Evolutionary conservation across 2,888 invertebrate genomes (phyloP).

Genomic region (Lasioglossum malachurum): DNA sequence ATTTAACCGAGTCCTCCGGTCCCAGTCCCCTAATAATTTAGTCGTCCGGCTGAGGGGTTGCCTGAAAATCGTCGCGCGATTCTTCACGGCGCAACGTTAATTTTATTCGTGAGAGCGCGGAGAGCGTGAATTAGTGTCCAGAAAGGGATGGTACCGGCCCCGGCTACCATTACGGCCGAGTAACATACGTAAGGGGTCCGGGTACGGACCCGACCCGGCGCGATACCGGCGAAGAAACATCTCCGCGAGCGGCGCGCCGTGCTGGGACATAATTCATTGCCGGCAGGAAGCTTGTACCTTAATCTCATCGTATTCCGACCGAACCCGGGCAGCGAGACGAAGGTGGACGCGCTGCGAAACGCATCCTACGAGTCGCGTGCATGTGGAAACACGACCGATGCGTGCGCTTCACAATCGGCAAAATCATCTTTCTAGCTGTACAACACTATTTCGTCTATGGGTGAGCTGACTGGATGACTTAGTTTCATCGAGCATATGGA

Average conservation of each 20-base stretch:
- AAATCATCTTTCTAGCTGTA: background rate
- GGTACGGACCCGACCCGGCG: slow-evolving; percentile 49
- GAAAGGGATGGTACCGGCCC: slow-evolving; percentile 67
- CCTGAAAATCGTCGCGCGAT: slow-evolving; percentile 70
- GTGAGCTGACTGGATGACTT: no score
- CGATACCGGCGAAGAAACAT: slow-evolving; percentile 75
- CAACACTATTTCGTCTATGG: background rate
- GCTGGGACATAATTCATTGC: slow-evolving; percentile 77
- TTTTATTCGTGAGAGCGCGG: slow-evolving; percentile 67
- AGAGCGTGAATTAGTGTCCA: slow-evolving; percentile 73
- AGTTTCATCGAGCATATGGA: no score
- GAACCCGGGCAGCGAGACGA: slow-evolving; percentile 37
- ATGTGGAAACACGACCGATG: background rate
- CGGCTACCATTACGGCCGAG: slow-evolving; percentile 70
- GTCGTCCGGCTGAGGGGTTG: slow-evolving; percentile 61
- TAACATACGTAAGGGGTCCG: slow-evolving; percentile 70
- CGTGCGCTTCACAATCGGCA: background rate
- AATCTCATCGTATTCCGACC: slow-evolving; percentile 73
- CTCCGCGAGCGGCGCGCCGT: slow-evolving; percentile 65
- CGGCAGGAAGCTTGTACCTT: slow-evolving; percentile 78
- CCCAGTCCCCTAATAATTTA: slow-evolving; percentile 67
- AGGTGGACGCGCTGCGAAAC: slow-evolving; percentile 62
- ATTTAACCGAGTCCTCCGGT: slow-evolving; percentile 55
- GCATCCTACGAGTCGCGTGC: slow-evolving; percentile 40
- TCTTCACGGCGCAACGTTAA: slow-evolving; percentile 71